Conservation (phyloP, 2,888 invertebrate species). For the Uropetala carovei region DNA sequence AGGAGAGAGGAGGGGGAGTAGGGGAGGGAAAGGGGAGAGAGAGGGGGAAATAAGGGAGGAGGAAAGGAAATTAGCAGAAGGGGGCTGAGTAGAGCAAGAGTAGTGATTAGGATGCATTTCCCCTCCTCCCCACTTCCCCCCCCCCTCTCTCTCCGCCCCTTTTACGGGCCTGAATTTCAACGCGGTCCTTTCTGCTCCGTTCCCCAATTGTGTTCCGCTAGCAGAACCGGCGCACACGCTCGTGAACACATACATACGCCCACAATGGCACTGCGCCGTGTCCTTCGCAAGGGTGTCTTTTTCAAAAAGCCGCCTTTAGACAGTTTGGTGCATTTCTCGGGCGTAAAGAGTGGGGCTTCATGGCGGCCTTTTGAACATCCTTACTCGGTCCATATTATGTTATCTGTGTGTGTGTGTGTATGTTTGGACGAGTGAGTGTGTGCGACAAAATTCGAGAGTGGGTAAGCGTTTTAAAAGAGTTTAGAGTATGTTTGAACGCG, state of each 20-base stretch:
- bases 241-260: neutral
- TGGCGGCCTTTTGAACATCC: neutral
- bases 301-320: neutral
- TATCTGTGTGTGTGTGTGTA: no score
- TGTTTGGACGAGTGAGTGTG: no score
- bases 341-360: neutral
- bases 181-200: neutral
- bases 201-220: neutral
- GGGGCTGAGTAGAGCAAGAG: neutral
- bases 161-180: neutral
- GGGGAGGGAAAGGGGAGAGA: no score
- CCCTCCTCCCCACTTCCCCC: neutral
- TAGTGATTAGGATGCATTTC: neutral
- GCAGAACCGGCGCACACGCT: neutral
- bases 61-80: no score
- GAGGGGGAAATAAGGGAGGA: no score
- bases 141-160: no score
- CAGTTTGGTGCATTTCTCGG: neutral
- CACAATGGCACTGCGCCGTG: neutral
- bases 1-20: neutral
- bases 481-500: no score
- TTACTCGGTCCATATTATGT: neutral
- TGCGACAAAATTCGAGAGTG: no score
- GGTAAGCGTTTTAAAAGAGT: no score
- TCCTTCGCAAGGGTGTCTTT: neutral